phyloP scores from a whole-genome alignment of 2,797 vertebrate genomes.

The Sebastes reedi region DNA sequence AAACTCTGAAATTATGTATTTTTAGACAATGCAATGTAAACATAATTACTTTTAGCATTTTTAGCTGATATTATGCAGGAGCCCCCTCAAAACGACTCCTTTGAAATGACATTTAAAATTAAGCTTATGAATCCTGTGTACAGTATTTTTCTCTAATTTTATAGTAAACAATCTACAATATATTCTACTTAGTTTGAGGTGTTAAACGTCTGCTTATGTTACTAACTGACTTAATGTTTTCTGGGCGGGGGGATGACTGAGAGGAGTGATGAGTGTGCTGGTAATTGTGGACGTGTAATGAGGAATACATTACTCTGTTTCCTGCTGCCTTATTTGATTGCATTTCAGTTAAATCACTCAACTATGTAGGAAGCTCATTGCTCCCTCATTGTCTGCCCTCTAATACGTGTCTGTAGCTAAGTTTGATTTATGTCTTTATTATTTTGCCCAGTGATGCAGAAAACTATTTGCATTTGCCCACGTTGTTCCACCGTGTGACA shows the following conservation, averaged over 20 bases:
- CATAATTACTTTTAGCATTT: neutral
- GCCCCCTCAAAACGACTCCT: neutral
- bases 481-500: constrained; percentile 57
- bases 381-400: constrained; percentile 66
- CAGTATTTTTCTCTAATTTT: constrained; percentile 9
- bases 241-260: constrained; percentile 19
- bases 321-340: constrained; percentile 73
- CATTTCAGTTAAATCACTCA: constrained; percentile 73
- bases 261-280: constrained; percentile 59
- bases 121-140: neutral
- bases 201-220: constrained; percentile 42
- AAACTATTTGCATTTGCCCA: constrained; percentile 69
- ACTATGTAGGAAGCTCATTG: constrained; percentile 55
- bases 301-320: constrained; percentile 73
- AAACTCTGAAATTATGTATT: neutral
- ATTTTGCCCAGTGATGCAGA: constrained; percentile 72
- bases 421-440: constrained; percentile 82
- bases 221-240: constrained; percentile 42
- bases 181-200: neutral
- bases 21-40: neutral
- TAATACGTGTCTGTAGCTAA: constrained; percentile 66
- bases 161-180: neutral
- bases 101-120: neutral
- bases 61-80: neutral
- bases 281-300: constrained; percentile 75